phyloP scores from a whole-genome alignment of 2,113 vertebrate species.

The Cheirogaleus medius region DNA sequence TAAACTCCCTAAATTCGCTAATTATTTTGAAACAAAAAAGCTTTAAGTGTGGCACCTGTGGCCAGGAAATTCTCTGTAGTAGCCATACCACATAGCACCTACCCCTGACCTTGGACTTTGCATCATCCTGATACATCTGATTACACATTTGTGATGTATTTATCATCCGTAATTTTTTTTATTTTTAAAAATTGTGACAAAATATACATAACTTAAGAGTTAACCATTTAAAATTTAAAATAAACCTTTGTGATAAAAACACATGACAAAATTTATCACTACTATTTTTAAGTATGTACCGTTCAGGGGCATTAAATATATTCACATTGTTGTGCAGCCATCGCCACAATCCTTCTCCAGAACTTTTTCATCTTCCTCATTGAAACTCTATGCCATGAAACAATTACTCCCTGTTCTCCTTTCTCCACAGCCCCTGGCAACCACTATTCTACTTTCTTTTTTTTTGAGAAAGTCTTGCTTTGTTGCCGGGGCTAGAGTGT shows the following conservation, averaged over 20 bases:
- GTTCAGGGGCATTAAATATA: neutral
- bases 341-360: neutral
- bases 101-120: neutral
- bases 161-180: neutral
- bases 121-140: neutral
- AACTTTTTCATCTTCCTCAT: neutral
- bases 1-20: neutral
- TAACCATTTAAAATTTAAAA: neutral
- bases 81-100: neutral
- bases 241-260: neutral
- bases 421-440: neutral
- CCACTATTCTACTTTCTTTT: neutral
- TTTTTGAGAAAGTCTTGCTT: no score
- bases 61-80: neutral
- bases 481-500: no score
- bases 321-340: neutral
- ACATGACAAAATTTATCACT: neutral
- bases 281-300: neutral
- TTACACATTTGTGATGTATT: neutral
- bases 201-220: neutral
- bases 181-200: neutral
- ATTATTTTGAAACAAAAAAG: conserved; percentile 14
- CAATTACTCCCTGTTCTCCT: neutral
- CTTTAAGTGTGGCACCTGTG: neutral
- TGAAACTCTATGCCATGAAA: neutral